Evolutionary conservation across 92 coral and sea anemone species (phyloP), one percentile per base, ranked within the genome.

Genomic region (Actinernus sp.): DNA sequence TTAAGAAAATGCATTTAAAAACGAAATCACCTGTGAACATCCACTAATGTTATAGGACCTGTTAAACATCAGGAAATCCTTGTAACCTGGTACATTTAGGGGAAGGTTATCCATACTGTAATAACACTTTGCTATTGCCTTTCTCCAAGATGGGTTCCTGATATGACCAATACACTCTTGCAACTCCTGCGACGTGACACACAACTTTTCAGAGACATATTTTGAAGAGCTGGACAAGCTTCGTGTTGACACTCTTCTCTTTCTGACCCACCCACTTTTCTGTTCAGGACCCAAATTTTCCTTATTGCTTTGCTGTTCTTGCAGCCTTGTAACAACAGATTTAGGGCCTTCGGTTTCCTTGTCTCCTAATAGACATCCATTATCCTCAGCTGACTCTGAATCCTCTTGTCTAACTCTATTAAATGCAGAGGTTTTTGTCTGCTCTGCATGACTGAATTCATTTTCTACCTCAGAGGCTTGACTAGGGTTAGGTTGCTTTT

Each of bases 51-150:
- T 34, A 22, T 55, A 70, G 4, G 49, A 29, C 56, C 65, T 95
- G 26, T 74, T 68, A 72, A 87, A 84, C 71, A 95, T 87, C 1
- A 76, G 64, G 50, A 95, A 95, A 49, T 76, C 76, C 12, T 84
- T 81, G 63, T 75, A 95, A 18, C 93, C 86, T 19, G 99, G 99
- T 9, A 95, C 68, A 65, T 36, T 29, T 2, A 85, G 51, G 17
- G 89, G 92, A 14, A 81, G 51, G 33, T 67, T 21, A 17, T 83
- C 44, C 38, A 70, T 58, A 49, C 49, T 72, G 81, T 71, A 76
- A 11, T 76, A 60, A 30, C 71, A 74, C 76, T 76, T 74, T 21
- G 73, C 75, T 30, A 90, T 25, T 1, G 66, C 72, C 38, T 64
- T 75, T 44, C 97, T 81, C 97, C 97, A 90, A 0, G 86, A 53